phyloP scores from a whole-genome alignment of 1,140 invertebrate genomes.

The Scaptomyza hsui region DNA sequence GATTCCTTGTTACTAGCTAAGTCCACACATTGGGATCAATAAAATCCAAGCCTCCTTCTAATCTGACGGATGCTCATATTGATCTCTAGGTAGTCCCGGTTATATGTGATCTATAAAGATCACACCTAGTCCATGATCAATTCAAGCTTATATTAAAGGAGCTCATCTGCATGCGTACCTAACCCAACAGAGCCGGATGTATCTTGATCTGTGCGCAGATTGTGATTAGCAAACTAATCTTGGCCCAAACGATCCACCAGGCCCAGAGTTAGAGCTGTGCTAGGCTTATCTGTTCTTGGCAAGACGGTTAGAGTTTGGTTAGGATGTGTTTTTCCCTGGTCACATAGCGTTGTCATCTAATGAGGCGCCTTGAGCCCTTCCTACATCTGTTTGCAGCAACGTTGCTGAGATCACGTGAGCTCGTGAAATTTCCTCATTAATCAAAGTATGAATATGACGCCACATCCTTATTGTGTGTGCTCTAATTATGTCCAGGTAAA shows the following conservation, averaged over 20 bases:
- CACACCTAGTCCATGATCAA: conserved; percentile 48
- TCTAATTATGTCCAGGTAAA: conserved; percentile 50
- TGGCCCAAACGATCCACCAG: neutral
- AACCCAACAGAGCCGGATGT: conserved; percentile 28
- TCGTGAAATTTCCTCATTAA: conserved; percentile 67
- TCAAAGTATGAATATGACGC: conserved; percentile 60
- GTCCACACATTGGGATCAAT: neutral
- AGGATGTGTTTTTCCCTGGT: conserved; percentile 62
- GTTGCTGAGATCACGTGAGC: neutral
- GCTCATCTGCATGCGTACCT: conserved; percentile 1
- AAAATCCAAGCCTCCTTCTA: conserved; percentile 9
- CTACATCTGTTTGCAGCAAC: conserved; percentile 27
- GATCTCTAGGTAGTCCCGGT: conserved; percentile 19
- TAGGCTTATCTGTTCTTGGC: conserved; percentile 46
- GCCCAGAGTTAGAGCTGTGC: conserved; percentile 8
- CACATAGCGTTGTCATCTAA: conserved; percentile 41
- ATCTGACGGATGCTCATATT: conserved; percentile 4
- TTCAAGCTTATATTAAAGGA: conserved; percentile 1
- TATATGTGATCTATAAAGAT: conserved; percentile 40
- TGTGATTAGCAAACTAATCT: conserved; percentile 38
- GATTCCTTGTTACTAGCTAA: neutral
- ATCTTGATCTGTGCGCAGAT: conserved; percentile 18
- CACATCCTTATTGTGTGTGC: conserved; percentile 56
- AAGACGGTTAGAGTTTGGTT: conserved; percentile 53
- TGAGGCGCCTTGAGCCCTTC: conserved; percentile 40